phyloP scores from a whole-genome alignment of 2,888 invertebrate genomes.

The Hypercompe scribonia region DNA sequence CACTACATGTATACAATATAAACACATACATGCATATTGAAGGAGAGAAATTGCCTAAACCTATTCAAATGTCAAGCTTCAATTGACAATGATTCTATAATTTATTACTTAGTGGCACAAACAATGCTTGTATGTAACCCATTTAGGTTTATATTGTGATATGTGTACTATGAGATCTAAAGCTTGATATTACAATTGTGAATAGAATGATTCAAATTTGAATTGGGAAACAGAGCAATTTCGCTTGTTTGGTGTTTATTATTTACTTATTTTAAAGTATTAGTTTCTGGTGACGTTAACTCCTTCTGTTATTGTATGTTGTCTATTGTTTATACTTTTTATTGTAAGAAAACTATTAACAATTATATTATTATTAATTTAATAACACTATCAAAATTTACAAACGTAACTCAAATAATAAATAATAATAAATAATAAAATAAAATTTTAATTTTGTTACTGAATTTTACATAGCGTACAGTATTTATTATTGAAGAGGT shows the following conservation, averaged over 20 bases:
- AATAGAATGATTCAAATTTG: background rate
- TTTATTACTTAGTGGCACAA: slow-evolving; percentile 12
- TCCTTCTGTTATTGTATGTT: no score
- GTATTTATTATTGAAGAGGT: no score
- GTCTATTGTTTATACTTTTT: no score
- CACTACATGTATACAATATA: background rate
- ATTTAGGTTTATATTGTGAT: background rate
- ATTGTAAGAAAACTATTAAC: no score
- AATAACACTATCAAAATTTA: no score
- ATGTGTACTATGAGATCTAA: background rate
- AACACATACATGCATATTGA: background rate
- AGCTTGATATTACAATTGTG: background rate
- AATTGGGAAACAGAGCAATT: background rate
- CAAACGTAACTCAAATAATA: no score
- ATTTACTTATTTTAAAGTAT: no score
- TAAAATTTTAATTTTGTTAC: no score
- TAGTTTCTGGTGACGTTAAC: no score
- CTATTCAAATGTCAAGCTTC: slow-evolving; percentile 7
- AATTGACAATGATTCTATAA: slow-evolving; percentile 4
- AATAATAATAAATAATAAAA: no score
- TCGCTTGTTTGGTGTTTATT: background rate
- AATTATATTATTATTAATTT: no score
- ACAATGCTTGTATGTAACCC: background rate
- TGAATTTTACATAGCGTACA: no score
- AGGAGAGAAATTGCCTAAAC: background rate